Evolutionary conservation across 2,797 vertebrate genomes (phyloP).

Genomic region (Mormyrops boulengeri): DNA sequence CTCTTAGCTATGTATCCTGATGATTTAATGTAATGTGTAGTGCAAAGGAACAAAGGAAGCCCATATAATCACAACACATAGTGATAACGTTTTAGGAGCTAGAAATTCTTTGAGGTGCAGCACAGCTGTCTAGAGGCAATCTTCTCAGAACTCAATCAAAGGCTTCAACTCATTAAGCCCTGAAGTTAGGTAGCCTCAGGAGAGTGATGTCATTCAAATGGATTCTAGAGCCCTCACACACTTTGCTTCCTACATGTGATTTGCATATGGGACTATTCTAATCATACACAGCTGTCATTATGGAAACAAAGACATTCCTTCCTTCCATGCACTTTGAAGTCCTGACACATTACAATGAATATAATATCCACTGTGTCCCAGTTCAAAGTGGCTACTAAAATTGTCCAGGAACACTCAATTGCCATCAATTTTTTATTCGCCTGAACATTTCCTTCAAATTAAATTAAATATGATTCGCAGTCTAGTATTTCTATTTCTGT

Average conservation of each 20-base stretch:
- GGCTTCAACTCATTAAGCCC: background rate
- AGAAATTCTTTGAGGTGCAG: background rate
- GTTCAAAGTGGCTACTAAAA: background rate
- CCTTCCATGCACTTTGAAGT: background rate
- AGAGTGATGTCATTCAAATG: background rate
- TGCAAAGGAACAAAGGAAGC: background rate
- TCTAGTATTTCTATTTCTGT: background rate
- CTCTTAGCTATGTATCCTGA: background rate
- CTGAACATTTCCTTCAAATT: background rate
- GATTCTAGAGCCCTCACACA: background rate
- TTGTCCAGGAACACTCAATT: background rate
- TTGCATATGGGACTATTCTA: background rate
- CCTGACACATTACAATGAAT: background rate
- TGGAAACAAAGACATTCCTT: slow-evolving; percentile 4
- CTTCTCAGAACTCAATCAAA: background rate
- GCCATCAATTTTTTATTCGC: background rate
- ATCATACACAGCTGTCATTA: background rate
- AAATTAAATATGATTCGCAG: background rate
- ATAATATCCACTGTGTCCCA: background rate
- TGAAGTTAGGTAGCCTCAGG: background rate
- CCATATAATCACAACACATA: background rate
- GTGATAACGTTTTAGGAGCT: background rate
- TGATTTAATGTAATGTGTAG: background rate
- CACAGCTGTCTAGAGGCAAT: background rate
- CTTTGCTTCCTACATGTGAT: background rate